Conservation (phyloP, 2,797 vertebrate genomes). For the Pseudochirops corinnae region DNA sequence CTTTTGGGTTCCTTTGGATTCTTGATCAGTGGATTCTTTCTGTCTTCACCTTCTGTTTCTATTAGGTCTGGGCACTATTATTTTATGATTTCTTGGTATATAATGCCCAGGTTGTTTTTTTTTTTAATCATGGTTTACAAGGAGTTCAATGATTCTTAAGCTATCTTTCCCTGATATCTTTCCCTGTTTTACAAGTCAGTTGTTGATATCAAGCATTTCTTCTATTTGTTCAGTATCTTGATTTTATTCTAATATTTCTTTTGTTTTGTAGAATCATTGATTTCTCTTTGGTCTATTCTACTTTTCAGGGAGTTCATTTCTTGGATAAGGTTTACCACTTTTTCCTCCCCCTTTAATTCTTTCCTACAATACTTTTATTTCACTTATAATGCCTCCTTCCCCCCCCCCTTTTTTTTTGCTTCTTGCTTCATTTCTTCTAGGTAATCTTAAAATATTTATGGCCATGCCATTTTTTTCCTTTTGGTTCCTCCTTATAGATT, state of each 20-base stretch:
- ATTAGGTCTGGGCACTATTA: background rate
- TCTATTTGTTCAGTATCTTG: background rate
- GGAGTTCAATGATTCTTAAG: background rate
- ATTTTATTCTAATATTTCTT: background rate
- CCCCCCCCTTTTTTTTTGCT: background rate
- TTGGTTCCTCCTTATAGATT: background rate
- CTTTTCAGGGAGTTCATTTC: background rate
- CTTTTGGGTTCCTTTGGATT: background rate
- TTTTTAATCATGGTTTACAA: background rate
- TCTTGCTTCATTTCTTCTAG: background rate
- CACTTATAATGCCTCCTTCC: background rate
- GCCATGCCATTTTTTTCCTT: background rate
- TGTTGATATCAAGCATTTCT: background rate
- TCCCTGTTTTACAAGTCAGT: background rate
- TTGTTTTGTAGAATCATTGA: background rate
- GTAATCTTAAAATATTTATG: background rate
- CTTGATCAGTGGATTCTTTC: background rate
- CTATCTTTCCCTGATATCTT: background rate
- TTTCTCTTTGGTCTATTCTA: background rate
- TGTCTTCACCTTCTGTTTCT: background rate
- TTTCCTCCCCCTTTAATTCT: background rate
- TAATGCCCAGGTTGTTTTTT: background rate
- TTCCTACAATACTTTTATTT: background rate
- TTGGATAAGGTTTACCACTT: background rate
- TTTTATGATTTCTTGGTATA: background rate